phyloP scores from a whole-genome alignment of 2,888 invertebrate species.

The Drosophila nigricruria region DNA sequence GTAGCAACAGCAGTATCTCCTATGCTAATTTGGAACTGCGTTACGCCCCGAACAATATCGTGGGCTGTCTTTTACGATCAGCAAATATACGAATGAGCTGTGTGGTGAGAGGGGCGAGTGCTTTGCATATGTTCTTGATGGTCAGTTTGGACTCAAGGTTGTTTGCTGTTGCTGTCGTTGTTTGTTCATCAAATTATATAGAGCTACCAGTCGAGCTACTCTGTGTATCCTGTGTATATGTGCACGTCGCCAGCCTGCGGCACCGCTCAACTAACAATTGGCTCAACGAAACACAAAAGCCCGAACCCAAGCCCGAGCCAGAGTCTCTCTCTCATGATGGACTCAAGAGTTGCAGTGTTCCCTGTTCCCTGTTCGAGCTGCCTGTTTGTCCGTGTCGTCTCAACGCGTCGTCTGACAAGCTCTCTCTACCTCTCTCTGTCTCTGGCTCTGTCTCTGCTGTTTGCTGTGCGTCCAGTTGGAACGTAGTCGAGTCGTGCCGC shows the following conservation, averaged over 20 bases:
- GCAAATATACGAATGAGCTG: slow-evolving; percentile 31
- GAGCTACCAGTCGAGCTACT: slow-evolving; percentile 67
- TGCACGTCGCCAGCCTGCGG: slow-evolving; percentile 32
- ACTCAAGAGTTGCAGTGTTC: slow-evolving; percentile 23
- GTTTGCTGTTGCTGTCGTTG: slow-evolving; percentile 60
- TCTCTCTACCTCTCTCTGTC: slow-evolving; percentile 21
- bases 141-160: slow-evolving; percentile 56
- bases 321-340: slow-evolving; percentile 15
- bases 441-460: slow-evolving; percentile 6
- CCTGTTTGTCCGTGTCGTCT: slow-evolving; percentile 72
- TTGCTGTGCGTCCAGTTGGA: slow-evolving; percentile 74
- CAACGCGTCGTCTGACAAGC: slow-evolving; percentile 70
- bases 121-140: slow-evolving; percentile 53
- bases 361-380: slow-evolving; percentile 53
- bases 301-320: background rate
- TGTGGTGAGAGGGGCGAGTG: slow-evolving; percentile 39
- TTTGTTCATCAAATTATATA: slow-evolving; percentile 80
- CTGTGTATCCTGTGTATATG: slow-evolving; percentile 49
- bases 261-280: slow-evolving; percentile 54
- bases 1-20: slow-evolving; percentile 30
- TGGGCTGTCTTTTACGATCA: slow-evolving; percentile 59
- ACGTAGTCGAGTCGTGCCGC: slow-evolving; percentile 63
- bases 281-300: slow-evolving; percentile 39
- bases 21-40: slow-evolving; percentile 68
- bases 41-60: slow-evolving; percentile 55